Percentiles rank a stretch among this genome's conserved stretches.
These are phyloP conservation scores for Bilobella aurantiaca DNA, from an alignment of 1,140 invertebrate genomes.

Conservation along the genomic window DNA sequence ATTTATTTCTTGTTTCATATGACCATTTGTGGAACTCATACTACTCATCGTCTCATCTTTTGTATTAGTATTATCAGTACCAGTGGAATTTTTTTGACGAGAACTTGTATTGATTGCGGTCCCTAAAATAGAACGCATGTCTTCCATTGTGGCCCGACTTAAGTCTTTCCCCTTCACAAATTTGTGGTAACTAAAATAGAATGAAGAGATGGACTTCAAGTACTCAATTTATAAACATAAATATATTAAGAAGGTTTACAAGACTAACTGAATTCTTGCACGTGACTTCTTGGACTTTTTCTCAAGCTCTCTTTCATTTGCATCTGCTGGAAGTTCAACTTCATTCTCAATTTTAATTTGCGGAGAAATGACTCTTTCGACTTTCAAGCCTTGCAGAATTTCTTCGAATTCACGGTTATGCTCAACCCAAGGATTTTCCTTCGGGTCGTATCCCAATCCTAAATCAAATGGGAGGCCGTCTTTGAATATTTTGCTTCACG, in stretches of 20 bases:
- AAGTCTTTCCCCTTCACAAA: slow-evolving; percentile 31
- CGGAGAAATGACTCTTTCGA: too few relatives aligned
- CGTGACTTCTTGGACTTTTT: slow-evolving; percentile 26
- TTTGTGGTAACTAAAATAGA: slow-evolving; percentile 27
- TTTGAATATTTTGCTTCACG: too few relatives aligned
- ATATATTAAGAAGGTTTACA: too few relatives aligned
- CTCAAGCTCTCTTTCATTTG: slow-evolving; percentile 13
- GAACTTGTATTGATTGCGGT: not conserved
- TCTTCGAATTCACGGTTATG: slow-evolving; percentile 26
- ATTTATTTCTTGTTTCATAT: too few relatives aligned
- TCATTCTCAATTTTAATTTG: not conserved
- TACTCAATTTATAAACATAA: too few relatives aligned
- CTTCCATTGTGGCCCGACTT: slow-evolving; percentile 17
- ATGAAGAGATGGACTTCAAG: not conserved
- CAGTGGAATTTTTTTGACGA: not conserved
- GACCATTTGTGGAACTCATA: too few relatives aligned
- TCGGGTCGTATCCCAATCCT: slow-evolving; percentile 27
- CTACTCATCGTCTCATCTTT: too few relatives aligned
- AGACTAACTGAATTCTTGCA: slow-evolving; percentile 30
- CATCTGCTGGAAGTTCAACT: not conserved
- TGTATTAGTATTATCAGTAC: not conserved
- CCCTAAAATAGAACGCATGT: slow-evolving; percentile 25
- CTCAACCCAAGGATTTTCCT: slow-evolving; percentile 24
- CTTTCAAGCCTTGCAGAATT: slow-evolving; percentile 14
- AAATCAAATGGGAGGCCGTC: slow-evolving; percentile 5